Evolutionary conservation across 2,113 vertebrate species (phyloP).

Genomic region (Blennius ocellaris): DNA sequence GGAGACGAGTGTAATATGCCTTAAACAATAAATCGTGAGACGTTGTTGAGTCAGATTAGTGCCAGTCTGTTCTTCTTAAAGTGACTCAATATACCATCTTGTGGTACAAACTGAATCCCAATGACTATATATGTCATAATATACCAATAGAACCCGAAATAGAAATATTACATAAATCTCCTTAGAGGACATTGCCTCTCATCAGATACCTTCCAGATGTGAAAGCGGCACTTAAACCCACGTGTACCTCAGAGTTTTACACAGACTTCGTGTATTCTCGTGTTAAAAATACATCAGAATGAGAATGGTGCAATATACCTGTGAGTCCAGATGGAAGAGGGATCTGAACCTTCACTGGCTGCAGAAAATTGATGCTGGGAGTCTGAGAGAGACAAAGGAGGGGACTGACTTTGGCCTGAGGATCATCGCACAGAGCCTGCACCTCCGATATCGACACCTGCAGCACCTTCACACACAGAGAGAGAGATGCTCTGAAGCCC

Average conservation of each 20-base stretch:
- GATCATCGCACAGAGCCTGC: slow-evolving; percentile 77
- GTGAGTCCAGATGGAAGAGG: slow-evolving; percentile 90
- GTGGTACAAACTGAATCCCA: too few species aligned
- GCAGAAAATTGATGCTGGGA: slow-evolving; percentile 85
- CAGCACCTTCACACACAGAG: slow-evolving; percentile 84
- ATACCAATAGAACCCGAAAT: too few species aligned
- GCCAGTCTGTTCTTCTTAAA: too few species aligned
- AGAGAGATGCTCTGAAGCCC: not conserved
- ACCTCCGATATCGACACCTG: slow-evolving; percentile 82
- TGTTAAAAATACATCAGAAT: not conserved
- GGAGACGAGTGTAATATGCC: slow-evolving; percentile 4
- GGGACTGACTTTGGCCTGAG: slow-evolving; percentile 84
- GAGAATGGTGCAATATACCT: slow-evolving; percentile 78
- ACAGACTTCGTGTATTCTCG: too few species aligned
- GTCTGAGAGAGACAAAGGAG: slow-evolving; percentile 91
- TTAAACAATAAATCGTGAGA: not conserved
- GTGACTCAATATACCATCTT: too few species aligned
- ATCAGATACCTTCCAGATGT: too few species aligned
- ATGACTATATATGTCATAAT: too few species aligned
- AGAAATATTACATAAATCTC: too few species aligned
- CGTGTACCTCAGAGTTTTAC: not conserved
- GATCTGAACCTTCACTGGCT: slow-evolving; percentile 91
- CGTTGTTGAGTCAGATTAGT: too few species aligned
- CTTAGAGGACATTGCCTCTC: too few species aligned
- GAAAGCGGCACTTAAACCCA: too few species aligned